Conservation (phyloP, 1,140 invertebrate genomes). For the Artemia franciscana region DNA sequence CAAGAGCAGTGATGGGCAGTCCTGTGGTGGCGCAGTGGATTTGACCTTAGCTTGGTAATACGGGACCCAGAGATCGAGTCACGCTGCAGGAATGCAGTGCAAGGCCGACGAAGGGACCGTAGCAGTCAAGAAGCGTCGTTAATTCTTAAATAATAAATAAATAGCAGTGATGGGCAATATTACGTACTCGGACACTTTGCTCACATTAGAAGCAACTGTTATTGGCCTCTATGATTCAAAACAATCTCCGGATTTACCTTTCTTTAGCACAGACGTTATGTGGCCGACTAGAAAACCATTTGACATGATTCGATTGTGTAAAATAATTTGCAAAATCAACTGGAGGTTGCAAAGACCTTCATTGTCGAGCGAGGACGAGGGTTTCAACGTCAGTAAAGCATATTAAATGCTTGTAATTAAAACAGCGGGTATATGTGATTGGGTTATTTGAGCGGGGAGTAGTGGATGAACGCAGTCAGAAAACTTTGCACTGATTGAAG, state of each 20-base stretch:
- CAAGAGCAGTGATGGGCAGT: not conserved
- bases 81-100: no score
- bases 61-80: no score
- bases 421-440: not conserved
- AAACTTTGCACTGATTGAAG: not conserved
- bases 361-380: not conserved
- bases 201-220: not conserved
- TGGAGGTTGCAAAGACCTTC: not conserved
- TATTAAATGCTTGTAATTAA: not conserved
- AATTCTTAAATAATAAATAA: no score
- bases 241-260: not conserved
- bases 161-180: no score
- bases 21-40: no score
- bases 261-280: not conserved
- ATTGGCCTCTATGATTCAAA: not conserved
- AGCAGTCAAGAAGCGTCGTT: no score
- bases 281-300: not conserved
- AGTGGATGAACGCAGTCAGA: not conserved
- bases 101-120: no score
- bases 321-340: not conserved
- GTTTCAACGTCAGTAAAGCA: not conserved
- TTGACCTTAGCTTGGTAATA: no score
- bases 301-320: not conserved
- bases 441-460: not conserved
- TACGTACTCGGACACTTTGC: not conserved